Base-by-base conservation (phyloP, 2,113 vertebrate genomes). In the Hippocampus abdominalis region DNA sequence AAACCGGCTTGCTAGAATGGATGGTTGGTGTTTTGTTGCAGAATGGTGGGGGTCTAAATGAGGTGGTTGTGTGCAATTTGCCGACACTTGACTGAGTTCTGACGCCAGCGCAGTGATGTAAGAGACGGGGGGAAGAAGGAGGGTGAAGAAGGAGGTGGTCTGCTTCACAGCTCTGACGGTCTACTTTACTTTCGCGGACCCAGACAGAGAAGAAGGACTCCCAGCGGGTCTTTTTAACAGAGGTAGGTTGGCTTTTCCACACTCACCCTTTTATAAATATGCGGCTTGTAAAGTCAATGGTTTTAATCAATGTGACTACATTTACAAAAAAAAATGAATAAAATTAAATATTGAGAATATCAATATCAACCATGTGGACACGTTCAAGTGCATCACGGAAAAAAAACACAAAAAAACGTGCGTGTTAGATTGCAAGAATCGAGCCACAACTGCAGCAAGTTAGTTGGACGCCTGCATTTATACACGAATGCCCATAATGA, bases 41-140 rank as follows among this genome's bases (percentile, higher is more conserved):
- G 32, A 66, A 70, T 12, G 9, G 2, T 36, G 23, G 10, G 7
- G 29, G 9, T 32, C 27, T 60, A 46, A 70, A 53, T 21, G 12
- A 6, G 29, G 5, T 11, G 48, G 25, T 10, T 21, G 71, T 68
- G 72, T 72, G 76, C 64, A 80, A 79, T 79, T 81, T 87, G 80
- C 82, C 64, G 76, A 84, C 71, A 78, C 85, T 89, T 84, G 68
- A 80, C 81, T 80, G 83, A 90, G 78, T 79, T 81, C 90, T 92
- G 93, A 93, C 88, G 89, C 78, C 81, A 85, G 84, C 59, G 72
- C 79, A 83, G 81, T 90, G 90, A 92, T 89, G 86, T 77, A 85
- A 88, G 82, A 83, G 72, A 71, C 71, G 29, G 76, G 81, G 74
- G 68, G 86, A 77, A 73, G 77, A 32, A 32, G 2, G 5, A 0